phyloP scores from a whole-genome alignment of 2,888 invertebrate species.

The Pomacea canaliculata region DNA sequence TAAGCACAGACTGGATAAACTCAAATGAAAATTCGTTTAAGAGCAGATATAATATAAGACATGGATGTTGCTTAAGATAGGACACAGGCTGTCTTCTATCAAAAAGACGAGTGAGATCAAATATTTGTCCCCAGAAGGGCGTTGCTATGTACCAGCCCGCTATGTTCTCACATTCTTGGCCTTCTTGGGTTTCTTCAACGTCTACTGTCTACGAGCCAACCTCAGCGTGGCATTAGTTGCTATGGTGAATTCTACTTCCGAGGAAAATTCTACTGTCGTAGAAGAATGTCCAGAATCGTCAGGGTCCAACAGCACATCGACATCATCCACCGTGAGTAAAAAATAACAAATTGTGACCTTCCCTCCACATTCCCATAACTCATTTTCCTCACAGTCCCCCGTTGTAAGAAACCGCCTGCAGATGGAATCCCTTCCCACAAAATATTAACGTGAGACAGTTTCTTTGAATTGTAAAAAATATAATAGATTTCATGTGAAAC shows the following conservation, averaged over 20 bases:
- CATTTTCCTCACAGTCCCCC: too few species aligned
- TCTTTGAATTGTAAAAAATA: too few species aligned
- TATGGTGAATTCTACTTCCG: slow-evolving; percentile 57
- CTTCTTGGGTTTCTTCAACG: slow-evolving; percentile 70
- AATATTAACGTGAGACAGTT: too few species aligned
- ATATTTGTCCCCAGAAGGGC: slow-evolving; percentile 1
- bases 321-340: not conserved
- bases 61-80: too few species aligned
- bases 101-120: not conserved
- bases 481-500: too few species aligned
- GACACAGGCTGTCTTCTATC: too few species aligned
- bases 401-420: too few species aligned
- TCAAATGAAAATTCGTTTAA: too few species aligned
- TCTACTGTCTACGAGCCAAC: slow-evolving; percentile 77
- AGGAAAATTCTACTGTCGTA: slow-evolving; percentile 11
- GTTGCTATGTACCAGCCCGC: slow-evolving; percentile 52
- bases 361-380: not conserved
- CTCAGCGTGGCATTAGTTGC: slow-evolving; percentile 78
- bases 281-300: slow-evolving; percentile 25
- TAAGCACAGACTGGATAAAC: too few species aligned
- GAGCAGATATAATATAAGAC: too few species aligned
- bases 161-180: slow-evolving; percentile 68
- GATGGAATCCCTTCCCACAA: too few species aligned
- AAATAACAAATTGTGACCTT: not conserved
- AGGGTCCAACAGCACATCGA: slow-evolving; percentile 19